A percentile compares a stretch with the other conserved stretches of the same genome.
Evolutionary conservation across 2,113 vertebrate species (phyloP).

Genomic region (Chaetodon trifascialis): DNA sequence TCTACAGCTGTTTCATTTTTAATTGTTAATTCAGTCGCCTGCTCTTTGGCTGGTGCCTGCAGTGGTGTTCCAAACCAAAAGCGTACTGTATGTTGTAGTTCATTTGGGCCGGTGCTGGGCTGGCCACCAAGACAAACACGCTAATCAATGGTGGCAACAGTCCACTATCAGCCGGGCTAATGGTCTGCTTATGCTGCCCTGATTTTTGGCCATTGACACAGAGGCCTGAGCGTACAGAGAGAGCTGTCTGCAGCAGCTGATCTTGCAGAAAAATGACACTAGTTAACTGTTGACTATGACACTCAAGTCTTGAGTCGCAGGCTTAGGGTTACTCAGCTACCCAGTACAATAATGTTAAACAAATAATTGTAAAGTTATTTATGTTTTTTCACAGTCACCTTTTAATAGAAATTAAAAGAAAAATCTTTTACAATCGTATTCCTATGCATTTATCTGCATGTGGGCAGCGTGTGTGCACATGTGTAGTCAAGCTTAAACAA

Average conservation of each 20-base stretch:
- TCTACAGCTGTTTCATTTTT: slow-evolving; percentile 29
- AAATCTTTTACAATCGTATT: too few relatives aligned
- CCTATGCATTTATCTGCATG: too few relatives aligned
- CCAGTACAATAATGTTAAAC: background rate
- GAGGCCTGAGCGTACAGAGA: background rate
- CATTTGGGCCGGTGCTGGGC: slow-evolving; percentile 24
- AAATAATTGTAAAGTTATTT: too few relatives aligned
- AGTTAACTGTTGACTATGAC: background rate
- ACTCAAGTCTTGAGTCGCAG: background rate
- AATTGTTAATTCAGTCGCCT: slow-evolving; percentile 35
- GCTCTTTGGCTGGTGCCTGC: slow-evolving; percentile 41
- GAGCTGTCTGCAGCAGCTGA: slow-evolving; percentile 1
- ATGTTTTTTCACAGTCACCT: too few relatives aligned
- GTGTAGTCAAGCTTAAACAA: too few relatives aligned
- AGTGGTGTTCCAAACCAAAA: slow-evolving; percentile 4
- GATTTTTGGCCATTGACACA: slow-evolving; percentile 9
- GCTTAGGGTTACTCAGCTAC: background rate
- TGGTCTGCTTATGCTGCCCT: slow-evolving; percentile 19
- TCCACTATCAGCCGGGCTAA: slow-evolving; percentile 36
- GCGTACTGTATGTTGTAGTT: slow-evolving; percentile 6
- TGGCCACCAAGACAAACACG: slow-evolving; percentile 44
- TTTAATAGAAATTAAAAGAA: too few relatives aligned
- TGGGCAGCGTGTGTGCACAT: too few relatives aligned
- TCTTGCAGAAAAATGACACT: background rate
- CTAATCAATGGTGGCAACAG: slow-evolving; percentile 18